A percentile compares a stretch with the other conserved stretches of the same genome.
phyloP scores from a whole-genome alignment of 2,113 vertebrate species.

The Cyrtonyx montezumae region DNA sequence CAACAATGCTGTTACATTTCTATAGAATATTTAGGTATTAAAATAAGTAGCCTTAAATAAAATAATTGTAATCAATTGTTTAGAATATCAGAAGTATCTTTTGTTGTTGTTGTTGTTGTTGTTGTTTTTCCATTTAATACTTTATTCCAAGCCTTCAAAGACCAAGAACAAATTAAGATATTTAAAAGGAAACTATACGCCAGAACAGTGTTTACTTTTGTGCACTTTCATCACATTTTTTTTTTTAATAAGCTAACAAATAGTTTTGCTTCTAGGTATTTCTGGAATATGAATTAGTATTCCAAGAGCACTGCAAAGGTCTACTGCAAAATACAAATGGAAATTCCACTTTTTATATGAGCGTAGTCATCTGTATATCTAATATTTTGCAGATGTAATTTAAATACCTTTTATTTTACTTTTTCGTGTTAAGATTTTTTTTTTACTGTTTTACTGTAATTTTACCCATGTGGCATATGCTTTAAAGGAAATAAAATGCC shows the following conservation, averaged over 20 bases:
- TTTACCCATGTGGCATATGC: background rate
- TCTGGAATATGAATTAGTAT: background rate
- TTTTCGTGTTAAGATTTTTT: background rate
- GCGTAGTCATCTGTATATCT: background rate
- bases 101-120: background rate
- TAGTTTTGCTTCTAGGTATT: background rate
- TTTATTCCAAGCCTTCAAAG: background rate
- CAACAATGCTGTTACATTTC: background rate
- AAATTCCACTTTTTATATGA: background rate
- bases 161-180: background rate
- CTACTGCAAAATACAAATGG: background rate
- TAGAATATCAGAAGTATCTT: background rate
- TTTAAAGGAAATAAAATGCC: background rate
- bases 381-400: background rate
- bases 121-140: background rate
- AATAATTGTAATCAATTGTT: fast-evolving
- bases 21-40: background rate
- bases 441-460: background rate
- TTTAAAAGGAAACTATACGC: background rate
- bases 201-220: background rate
- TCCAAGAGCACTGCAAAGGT: background rate
- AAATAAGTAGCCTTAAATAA: background rate
- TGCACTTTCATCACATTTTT: background rate
- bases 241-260: background rate
- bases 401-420: background rate